Evolutionary conservation across 92 coral and sea anemone genomes (phyloP), one percentile per base, ranked within the genome.

Genomic region (Parazoanthus darwini): DNA sequence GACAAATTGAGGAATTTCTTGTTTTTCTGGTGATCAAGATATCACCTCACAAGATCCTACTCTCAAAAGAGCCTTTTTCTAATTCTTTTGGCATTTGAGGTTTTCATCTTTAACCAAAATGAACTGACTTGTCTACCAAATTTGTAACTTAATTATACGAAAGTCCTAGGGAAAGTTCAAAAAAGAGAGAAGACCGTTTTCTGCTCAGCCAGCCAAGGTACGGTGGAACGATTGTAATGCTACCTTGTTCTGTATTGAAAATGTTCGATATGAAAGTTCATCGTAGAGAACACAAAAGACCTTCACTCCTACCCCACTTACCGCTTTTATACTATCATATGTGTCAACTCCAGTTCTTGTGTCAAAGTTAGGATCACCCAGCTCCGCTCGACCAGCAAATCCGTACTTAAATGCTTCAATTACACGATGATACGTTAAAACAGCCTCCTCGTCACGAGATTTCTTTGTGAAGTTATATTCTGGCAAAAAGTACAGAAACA

Each of bases 361-460:
- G 79, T 87, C 92, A 77, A 93, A 93, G 39, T 86, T 77, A 35
- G 96, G 96, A 86, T 93, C 96, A 1, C 96, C 96, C 63, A 93
- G 91, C 13, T 65, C 77, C 54, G 96, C 56, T 36, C 96, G 82
- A 67, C 96, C 83, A 14, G 96, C 91, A 80, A 72, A 93, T 43
- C 91, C 96, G 80, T 89, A 93, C 80, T 93, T 93, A 70, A 93
- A 93, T 0, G 96, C 94, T 65, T 93, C 96, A 58, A 93, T 86
- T 73, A 92, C 90, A 46, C 94, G 92, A 86, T 93, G 96, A 82
- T 78, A 93, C 2, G 91, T 92, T 39, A 92, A 83, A 23, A 70
- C 78, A 50, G 3, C 67, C 11, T 50, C 29, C 5, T 84, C 63
- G 50, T 84, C 78, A n/a, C 87, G 87, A 43, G 77, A 71, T 25